These are phyloP conservation scores for Ptychobarbus kaznakovi DNA, from an alignment of 2,797 vertebrate genomes.

Conservation along the genomic window DNA sequence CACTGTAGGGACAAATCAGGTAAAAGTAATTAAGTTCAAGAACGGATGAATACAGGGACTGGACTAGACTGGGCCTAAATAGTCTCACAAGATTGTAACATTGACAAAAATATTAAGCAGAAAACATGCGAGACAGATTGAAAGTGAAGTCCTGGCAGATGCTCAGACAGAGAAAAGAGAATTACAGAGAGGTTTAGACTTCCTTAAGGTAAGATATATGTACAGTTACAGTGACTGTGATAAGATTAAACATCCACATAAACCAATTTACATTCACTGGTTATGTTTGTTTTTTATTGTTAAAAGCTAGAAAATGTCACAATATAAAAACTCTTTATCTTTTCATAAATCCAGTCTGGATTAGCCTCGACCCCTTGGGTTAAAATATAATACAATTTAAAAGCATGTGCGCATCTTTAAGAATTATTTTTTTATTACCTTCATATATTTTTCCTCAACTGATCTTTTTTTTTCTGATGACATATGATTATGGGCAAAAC, in stretches of 20 bases:
- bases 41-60: neutral
- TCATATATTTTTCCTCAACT: neutral
- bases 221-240: neutral
- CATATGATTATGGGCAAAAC: neutral
- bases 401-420: neutral
- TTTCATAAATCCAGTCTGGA: neutral
- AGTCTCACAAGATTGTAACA: neutral
- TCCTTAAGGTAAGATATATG: neutral
- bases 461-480: neutral
- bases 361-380: neutral
- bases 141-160: neutral
- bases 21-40: neutral
- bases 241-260: conserved; percentile 1
- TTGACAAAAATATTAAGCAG: neutral
- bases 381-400: neutral
- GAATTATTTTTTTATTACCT: neutral
- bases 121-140: neutral
- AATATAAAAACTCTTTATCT: neutral
- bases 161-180: neutral
- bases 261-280: neutral
- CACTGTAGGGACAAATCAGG: neutral
- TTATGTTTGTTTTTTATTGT: neutral
- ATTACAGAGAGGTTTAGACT: neutral
- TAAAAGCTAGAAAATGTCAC: neutral
- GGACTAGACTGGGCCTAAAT: neutral